A percentile compares a stretch with the other conserved stretches of the same genome.
Conservation (phyloP, 1,140 invertebrate species). For the Acromyrmex echinatior region DNA sequence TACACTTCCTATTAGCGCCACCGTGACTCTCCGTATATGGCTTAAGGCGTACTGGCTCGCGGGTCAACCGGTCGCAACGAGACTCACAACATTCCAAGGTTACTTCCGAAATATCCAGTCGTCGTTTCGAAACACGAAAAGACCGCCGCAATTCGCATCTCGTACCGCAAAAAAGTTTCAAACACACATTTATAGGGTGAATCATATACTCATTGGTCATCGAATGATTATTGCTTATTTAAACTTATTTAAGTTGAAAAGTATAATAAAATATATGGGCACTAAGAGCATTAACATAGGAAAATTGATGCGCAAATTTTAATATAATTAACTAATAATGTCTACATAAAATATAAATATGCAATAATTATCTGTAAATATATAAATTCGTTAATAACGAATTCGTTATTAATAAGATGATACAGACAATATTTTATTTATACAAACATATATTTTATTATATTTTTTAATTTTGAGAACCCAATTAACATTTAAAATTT, state of each 20-base stretch:
- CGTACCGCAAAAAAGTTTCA: neutral
- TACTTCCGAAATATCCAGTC: constrained; percentile 61
- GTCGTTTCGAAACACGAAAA: constrained; percentile 33
- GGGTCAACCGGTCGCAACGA: constrained; percentile 58
- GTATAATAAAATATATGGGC: too few species aligned
- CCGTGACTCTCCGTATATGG: constrained; percentile 63
- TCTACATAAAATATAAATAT: too few species aligned
- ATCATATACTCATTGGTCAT: neutral
- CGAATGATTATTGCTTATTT: neutral
- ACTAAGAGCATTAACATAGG: too few species aligned
- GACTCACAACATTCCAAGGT: constrained; percentile 40
- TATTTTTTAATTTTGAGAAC: too few species aligned
- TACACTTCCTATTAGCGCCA: constrained; percentile 76
- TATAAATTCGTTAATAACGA: too few species aligned
- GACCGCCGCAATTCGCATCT: neutral
- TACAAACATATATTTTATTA: too few species aligned
- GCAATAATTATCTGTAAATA: too few species aligned
- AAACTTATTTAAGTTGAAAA: neutral
- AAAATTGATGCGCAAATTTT: too few species aligned
- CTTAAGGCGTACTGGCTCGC: constrained; percentile 43
- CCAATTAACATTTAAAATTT: too few species aligned
- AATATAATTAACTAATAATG: too few species aligned
- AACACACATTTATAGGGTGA: neutral
- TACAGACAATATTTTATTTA: too few species aligned
- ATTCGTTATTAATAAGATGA: too few species aligned